phyloP scores from a whole-genome alignment of 2,888 invertebrate species.

The Blera fallax region DNA sequence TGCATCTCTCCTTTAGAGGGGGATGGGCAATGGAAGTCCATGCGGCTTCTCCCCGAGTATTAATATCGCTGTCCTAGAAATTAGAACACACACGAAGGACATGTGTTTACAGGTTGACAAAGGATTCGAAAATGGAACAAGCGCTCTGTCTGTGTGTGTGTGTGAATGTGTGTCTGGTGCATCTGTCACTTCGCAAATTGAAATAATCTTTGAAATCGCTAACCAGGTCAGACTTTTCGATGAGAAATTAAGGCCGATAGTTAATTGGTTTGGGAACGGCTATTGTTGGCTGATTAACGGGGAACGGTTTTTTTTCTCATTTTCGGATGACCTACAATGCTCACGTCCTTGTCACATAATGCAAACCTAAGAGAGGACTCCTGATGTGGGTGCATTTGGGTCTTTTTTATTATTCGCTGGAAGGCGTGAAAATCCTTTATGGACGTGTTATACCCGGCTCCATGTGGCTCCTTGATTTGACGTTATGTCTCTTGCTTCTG shows the following conservation, averaged over 20 bases:
- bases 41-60: slow-evolving; percentile 3
- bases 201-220: slow-evolving; percentile 10
- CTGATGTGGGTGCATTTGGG: no score
- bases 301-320: no score
- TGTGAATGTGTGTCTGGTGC: neutral
- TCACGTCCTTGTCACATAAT: no score
- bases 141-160: neutral
- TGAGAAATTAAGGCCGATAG: slow-evolving; percentile 7
- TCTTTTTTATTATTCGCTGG: no score
- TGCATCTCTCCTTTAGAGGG: no score
- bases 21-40: neutral
- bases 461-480: no score
- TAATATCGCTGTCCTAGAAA: slow-evolving; percentile 11
- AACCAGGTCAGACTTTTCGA: neutral
- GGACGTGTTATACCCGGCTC: no score
- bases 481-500: no score
- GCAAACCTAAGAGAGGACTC: no score
- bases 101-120: slow-evolving; percentile 25
- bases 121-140: slow-evolving; percentile 7
- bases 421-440: no score
- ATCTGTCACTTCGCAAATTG: slow-evolving; percentile 18
- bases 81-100: slow-evolving; percentile 37
- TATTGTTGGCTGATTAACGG: no score
- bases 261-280: slow-evolving; percentile 12
- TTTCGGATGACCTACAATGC: no score